Evolutionary conservation across 2,113 vertebrate species (phyloP).

Genomic region (Catharus fuscescens): DNA sequence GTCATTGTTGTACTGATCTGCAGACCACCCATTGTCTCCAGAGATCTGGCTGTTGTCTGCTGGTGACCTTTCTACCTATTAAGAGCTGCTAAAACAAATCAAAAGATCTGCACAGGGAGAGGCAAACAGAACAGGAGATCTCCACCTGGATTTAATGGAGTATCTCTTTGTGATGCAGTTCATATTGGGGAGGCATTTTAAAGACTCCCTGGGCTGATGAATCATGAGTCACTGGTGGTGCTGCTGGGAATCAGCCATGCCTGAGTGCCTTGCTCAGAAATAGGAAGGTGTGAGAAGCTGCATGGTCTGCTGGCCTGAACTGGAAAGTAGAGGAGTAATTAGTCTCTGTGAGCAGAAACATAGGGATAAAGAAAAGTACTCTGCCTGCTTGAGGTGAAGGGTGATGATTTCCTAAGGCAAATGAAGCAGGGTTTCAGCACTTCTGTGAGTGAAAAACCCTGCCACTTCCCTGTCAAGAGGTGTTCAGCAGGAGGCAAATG

Average conservation of each 20-base stretch:
- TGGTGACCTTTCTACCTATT: background rate
- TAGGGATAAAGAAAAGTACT: background rate
- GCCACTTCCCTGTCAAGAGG: too few species aligned
- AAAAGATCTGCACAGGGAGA: background rate
- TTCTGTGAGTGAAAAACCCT: background rate
- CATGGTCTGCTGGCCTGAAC: background rate
- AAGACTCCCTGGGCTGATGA: slow-evolving; percentile 41
- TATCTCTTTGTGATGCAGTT: slow-evolving; percentile 25
- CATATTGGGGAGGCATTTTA: background rate
- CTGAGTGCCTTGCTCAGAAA: slow-evolving; percentile 27
- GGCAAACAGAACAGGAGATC: background rate
- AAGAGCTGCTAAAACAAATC: slow-evolving; percentile 8
- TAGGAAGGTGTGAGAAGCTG: slow-evolving; percentile 3
- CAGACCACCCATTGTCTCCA: background rate
- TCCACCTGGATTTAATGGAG: background rate
- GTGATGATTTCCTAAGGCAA: background rate
- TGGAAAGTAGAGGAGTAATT: background rate
- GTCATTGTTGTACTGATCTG: background rate
- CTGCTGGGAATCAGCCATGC: slow-evolving; percentile 12
- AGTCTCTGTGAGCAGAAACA: slow-evolving; percentile 20
- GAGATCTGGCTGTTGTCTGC: background rate
- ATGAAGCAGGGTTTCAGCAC: background rate
- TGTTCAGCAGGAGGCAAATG: background rate
- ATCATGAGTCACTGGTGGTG: slow-evolving; percentile 6
- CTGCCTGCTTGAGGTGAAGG: background rate